A percentile compares a stretch with the other conserved stretches of the same genome.
These are phyloP conservation scores for Drosophila mettleri DNA, from an alignment of 2,888 invertebrate species.

Conservation along the genomic window DNA sequence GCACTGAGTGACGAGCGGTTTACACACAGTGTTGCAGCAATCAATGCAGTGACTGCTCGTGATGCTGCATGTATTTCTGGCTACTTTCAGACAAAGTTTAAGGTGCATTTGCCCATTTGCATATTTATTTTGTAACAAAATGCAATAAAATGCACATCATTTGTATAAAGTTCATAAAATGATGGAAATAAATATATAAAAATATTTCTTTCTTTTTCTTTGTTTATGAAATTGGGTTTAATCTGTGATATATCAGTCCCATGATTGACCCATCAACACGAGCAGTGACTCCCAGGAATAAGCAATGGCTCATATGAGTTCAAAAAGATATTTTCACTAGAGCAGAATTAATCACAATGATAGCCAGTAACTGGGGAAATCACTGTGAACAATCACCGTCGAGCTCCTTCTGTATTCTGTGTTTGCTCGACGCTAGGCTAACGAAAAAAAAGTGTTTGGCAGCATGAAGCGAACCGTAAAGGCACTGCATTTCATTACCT, in stretches of 20 bases:
- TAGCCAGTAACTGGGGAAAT: conserved; percentile 35
- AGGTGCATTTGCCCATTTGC: not conserved
- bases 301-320: not conserved
- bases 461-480: conserved; percentile 51
- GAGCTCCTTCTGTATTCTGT: conserved; percentile 26
- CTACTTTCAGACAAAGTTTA: not conserved
- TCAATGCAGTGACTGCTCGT: conserved; percentile 9
- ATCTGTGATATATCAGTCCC: not conserved
- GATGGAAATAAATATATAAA: not conserved
- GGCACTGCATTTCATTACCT: conserved; percentile 24
- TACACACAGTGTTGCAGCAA: not conserved
- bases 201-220: not conserved
- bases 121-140: no score
- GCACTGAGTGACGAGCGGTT: conserved; percentile 3
- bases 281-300: not conserved
- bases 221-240: not conserved
- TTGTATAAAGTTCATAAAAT: not conserved
- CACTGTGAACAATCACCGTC: conserved; percentile 47
- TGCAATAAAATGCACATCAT: not conserved
- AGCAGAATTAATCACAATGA: conserved; percentile 5
- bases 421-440: conserved; percentile 16
- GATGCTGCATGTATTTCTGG: conserved; percentile 1
- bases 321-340: not conserved
- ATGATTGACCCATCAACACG: not conserved
- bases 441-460: conserved; percentile 43